phyloP scores from a whole-genome alignment of 2,888 invertebrate species.

The Eupithecia vulgata region DNA sequence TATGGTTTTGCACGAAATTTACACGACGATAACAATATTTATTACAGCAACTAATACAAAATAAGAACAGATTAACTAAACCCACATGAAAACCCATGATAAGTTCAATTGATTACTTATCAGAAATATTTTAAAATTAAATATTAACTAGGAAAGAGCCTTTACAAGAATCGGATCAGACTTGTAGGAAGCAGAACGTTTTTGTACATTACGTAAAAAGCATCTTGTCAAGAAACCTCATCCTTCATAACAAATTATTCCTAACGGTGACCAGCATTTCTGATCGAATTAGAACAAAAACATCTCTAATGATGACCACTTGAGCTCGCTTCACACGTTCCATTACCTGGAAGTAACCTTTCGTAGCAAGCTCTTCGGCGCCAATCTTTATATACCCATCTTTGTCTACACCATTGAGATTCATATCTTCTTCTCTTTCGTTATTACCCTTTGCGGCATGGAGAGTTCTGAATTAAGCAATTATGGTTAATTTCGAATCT shows the following conservation, averaged over 20 bases:
- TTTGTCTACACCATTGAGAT: constrained; percentile 47
- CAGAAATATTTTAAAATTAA: background rate
- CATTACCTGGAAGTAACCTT: constrained; percentile 73
- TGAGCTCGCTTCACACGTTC: constrained; percentile 76
- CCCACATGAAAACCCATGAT: too few species aligned
- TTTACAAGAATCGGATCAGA: background rate
- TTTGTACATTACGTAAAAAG: constrained; percentile 24
- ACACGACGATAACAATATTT: too few species aligned
- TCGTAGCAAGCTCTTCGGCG: constrained; percentile 50
- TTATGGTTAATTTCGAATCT: constrained; percentile 83
- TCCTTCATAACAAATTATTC: constrained; percentile 45
- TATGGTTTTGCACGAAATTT: background rate
- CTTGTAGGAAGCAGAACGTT: constrained; percentile 9
- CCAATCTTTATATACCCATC: constrained; percentile 53
- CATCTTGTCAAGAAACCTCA: constrained; percentile 31
- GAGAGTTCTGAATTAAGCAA: constrained; percentile 80
- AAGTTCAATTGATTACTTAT: too few species aligned
- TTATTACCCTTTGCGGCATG: constrained; percentile 49
- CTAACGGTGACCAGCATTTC: constrained; percentile 47
- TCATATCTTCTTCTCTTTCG: constrained; percentile 58
- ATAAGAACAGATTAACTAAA: too few species aligned
- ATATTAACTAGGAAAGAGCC: background rate
- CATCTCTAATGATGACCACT: constrained; percentile 69
- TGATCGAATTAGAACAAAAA: constrained; percentile 67
- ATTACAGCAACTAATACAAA: too few species aligned